Evolutionary conservation across 2,113 vertebrate species (phyloP).

Genomic region (Crotophaga sulcirostris): DNA sequence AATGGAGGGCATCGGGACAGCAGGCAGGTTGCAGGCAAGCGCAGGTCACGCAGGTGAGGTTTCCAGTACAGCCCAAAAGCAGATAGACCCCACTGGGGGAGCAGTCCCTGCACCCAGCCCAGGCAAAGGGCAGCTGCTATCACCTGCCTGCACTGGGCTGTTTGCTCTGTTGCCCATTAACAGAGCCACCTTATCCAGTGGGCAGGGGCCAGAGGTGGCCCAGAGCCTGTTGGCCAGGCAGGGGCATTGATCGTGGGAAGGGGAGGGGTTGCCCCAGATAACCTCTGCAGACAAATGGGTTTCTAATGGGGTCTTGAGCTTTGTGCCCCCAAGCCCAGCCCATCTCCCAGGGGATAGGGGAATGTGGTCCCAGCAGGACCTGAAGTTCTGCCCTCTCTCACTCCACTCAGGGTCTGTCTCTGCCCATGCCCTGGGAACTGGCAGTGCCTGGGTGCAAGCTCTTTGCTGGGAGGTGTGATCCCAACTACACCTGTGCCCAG

Average conservation of each 20-base stretch:
- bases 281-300: constrained; percentile 45
- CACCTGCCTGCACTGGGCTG: not conserved
- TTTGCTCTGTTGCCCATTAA: constrained; percentile 55
- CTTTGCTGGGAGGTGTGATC: not conserved
- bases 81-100: not conserved
- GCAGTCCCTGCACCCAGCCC: not conserved
- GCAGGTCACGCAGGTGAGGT: not conserved
- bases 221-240: not conserved
- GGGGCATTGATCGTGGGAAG: not conserved
- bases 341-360: constrained; percentile 30
- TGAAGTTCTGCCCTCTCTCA: not conserved
- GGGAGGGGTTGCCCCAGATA: constrained; percentile 22
- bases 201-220: not conserved
- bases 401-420: fast-evolving
- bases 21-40: not conserved
- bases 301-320: constrained; percentile 21
- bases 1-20: fast-evolving
- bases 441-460: not conserved
- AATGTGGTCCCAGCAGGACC: not conserved
- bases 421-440: fast-evolving
- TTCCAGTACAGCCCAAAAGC: not conserved
- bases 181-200: not conserved
- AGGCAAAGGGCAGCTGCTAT: constrained; percentile 47
- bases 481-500: not conserved
- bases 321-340: not conserved